These are phyloP conservation scores for Silurus glanis DNA, from an alignment of 2,113 vertebrate genomes.

Conservation along the genomic window DNA sequence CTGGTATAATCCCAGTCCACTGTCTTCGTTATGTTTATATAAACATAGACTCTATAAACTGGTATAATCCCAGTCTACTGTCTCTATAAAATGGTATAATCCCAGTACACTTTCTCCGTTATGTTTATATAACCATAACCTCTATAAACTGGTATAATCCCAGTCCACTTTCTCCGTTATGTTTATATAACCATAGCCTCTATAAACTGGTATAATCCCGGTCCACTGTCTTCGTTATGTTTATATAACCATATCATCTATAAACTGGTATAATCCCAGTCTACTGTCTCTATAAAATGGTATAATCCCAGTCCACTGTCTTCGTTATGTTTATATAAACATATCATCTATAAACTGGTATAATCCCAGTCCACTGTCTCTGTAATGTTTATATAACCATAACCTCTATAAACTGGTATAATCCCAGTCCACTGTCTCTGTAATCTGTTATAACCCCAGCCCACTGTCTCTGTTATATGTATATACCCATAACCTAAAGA, in stretches of 20 bases:
- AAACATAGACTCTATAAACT: background rate
- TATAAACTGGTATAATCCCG: background rate
- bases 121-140: background rate
- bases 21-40: background rate
- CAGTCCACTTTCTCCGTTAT: background rate
- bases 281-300: constrained; percentile 48
- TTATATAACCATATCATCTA: background rate
- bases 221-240: background rate
- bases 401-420: background rate
- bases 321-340: background rate
- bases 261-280: constrained; percentile 53
- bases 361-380: background rate
- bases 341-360: background rate
- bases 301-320: background rate
- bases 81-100: background rate
- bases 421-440: constrained; percentile 70
- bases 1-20: background rate
- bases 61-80: background rate
- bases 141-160: background rate
- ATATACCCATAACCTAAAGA: background rate
- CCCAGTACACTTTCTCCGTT: background rate
- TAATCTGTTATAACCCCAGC: background rate
- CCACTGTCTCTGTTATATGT: background rate
- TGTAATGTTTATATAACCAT: background rate
- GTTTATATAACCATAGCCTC: background rate